Conservation (phyloP, 2,888 invertebrate species). For the Chloroclysta siterata region DNA sequence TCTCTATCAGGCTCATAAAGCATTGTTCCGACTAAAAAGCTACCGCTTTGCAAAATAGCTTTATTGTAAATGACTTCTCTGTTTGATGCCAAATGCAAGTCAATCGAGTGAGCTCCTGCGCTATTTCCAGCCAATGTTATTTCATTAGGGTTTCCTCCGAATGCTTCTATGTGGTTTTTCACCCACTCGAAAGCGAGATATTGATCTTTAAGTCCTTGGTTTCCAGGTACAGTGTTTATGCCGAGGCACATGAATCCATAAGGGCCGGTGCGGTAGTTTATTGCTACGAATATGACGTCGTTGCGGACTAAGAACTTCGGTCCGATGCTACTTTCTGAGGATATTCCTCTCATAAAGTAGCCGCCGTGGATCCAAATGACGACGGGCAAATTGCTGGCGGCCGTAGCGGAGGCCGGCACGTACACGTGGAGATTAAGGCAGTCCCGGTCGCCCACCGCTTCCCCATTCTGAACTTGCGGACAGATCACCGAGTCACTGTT, state of each 20-base stretch:
- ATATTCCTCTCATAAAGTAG: conserved; percentile 48
- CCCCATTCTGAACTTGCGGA: conserved; percentile 53
- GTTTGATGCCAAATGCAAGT: conserved; percentile 56
- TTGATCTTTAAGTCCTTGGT: conserved; percentile 68
- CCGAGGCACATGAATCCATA: conserved; percentile 69
- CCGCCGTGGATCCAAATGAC: conserved; percentile 64
- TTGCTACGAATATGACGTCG: conserved; percentile 58
- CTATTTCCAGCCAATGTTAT: conserved; percentile 62
- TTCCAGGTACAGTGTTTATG: conserved; percentile 58
- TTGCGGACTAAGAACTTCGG: conserved; percentile 59
- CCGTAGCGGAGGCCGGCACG: conserved; percentile 52
- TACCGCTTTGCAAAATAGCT: conserved; percentile 60
- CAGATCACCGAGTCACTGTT: conserved; percentile 56
- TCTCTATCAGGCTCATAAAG: conserved; percentile 47
- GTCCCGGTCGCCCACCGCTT: conserved; percentile 49
- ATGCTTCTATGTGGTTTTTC: conserved; percentile 58
- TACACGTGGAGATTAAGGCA: conserved; percentile 61
- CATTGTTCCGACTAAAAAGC: conserved; percentile 46
- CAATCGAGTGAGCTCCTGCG: conserved; percentile 59
- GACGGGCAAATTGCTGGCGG: conserved; percentile 55
- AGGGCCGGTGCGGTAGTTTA: conserved; percentile 62
- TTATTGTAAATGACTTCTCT: conserved; percentile 54
- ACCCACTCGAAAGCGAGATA: conserved; percentile 61
- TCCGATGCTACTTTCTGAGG: conserved; percentile 46
- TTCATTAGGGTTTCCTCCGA: conserved; percentile 60